A percentile compares a stretch with the other conserved stretches of the same genome.
Evolutionary conservation across 2,113 vertebrate species (phyloP).

Genomic region (Pipra filicauda): DNA sequence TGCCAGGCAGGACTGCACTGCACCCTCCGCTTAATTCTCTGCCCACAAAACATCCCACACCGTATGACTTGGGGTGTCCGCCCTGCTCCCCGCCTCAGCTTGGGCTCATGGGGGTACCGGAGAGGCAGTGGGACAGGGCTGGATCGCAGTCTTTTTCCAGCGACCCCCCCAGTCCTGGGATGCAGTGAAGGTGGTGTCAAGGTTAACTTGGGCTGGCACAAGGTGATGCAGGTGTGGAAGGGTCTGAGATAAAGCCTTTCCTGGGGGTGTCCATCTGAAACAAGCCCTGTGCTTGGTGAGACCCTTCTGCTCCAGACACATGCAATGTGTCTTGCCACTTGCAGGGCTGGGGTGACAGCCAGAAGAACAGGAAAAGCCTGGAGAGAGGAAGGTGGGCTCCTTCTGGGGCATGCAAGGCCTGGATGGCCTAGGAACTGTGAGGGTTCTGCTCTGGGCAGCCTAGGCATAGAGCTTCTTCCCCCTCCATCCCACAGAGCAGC

Average conservation of each 20-base stretch:
- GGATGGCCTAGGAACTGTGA: not conserved
- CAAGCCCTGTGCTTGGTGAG: not conserved
- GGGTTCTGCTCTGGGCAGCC: not conserved
- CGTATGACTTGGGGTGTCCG: no score
- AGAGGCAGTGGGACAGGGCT: not conserved
- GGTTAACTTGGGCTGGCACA: rapidly evolving
- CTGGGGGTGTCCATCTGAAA: not conserved
- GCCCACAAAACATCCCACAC: not conserved
- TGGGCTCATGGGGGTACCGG: no score
- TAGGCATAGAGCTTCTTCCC: rapidly evolving
- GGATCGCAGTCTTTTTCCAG: not conserved
- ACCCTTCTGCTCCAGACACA: rapidly evolving
- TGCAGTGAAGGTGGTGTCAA: rapidly evolving
- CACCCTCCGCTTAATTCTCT: not conserved
- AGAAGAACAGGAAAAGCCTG: not conserved
- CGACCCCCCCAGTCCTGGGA: rapidly evolving
- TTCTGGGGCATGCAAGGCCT: not conserved
- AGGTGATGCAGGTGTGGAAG: not conserved
- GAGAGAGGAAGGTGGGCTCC: not conserved
- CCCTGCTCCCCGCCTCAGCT: no score
- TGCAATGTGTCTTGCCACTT: rapidly evolving
- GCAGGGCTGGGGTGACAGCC: not conserved
- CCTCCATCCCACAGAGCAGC: not conserved
- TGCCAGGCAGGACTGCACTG: not conserved
- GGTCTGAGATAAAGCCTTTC: not conserved